Percentiles rank a stretch among this genome's conserved stretches.
phyloP scores from a whole-genome alignment of 2,888 invertebrate species.

The Lobophora halterata region DNA sequence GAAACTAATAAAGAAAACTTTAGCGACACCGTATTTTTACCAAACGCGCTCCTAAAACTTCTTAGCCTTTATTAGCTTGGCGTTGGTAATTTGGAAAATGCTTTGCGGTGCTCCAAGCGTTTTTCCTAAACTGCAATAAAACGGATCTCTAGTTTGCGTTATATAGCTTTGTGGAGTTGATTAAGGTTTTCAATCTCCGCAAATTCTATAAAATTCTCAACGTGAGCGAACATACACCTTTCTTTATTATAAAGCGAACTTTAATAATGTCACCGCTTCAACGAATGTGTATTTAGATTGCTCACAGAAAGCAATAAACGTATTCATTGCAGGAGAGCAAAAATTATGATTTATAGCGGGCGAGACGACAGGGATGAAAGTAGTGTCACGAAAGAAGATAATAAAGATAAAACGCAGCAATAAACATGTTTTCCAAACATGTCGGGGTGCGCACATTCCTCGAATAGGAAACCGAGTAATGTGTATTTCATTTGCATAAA shows the following conservation, averaged over 20 bases:
- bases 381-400: constrained; percentile 60
- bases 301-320: constrained; percentile 51
- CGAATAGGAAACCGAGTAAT: constrained; percentile 68
- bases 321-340: constrained; percentile 42
- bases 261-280: constrained; percentile 38
- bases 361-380: constrained; percentile 40
- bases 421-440: constrained; percentile 67
- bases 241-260: constrained; percentile 35
- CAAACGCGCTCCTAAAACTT: constrained; percentile 73
- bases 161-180: constrained; percentile 49
- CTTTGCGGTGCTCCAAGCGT: constrained; percentile 49
- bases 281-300: constrained; percentile 42
- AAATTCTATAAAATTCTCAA: constrained; percentile 33
- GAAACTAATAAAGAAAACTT: constrained; percentile 81
- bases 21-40: constrained; percentile 79
- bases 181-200: constrained; percentile 53
- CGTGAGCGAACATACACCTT: constrained; percentile 9
- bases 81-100: constrained; percentile 63
- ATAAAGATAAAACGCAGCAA: constrained; percentile 69
- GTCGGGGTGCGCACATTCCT: constrained; percentile 52
- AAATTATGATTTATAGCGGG: constrained; percentile 56
- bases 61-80: constrained; percentile 68
- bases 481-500: constrained; percentile 77
- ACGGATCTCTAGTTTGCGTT: constrained; percentile 47
- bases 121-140: constrained; percentile 51